Base-by-base conservation (phyloP, 2,888 invertebrate species). In the Drosophila neutralis region DNA sequence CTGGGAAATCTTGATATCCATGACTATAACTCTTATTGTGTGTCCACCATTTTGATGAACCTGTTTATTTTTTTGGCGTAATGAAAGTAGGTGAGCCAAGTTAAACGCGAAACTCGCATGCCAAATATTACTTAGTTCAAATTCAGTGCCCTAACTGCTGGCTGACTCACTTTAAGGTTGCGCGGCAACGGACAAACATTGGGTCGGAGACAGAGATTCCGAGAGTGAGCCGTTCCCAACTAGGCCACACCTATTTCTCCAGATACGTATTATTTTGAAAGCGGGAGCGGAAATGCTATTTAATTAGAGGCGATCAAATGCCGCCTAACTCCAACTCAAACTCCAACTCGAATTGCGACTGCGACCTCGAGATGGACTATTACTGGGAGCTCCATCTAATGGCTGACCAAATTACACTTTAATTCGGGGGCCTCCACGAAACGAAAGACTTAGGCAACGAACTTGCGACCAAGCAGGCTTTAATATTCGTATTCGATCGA, bases 321-420 rank as follows among this genome's bases (percentile, higher is more conserved):
- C 87, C 87, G 87, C 74, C 82, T 52, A 51, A 38, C 58, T 74
- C 31, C 40, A 27, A 38, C 58, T 73, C 29, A 38, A n/a, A 66
- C 27, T 63, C 4, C 31, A 15, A 59, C 2, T 59, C 10, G 21
- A 8, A 45, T 29, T 59, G 15, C 27, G 45, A 71, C 49, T 53
- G 61, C 74, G 65, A 66, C 65, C 63, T 69, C 69, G 59, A 53
- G 74, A 62, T 73, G 52, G 73, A 73, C 73, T 73, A 62, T 59
- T 54, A 68, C 60, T 67, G 72, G 36, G 29, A 54, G 53, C 42
- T 56, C 64, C 65, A 80, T 74, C 81, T 87, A 87, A 87, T 87
- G 87, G 85, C 83, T 83, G 82, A 87, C 85, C 83, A 87, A 87
- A 87, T 87, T 87, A 89, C 89, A 89, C 89, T 87, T 89, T 87